A percentile compares a stretch with the other conserved stretches of the same genome.
phyloP scores from a whole-genome alignment of 1,140 invertebrate species.

The Helicoverpa armigera region DNA sequence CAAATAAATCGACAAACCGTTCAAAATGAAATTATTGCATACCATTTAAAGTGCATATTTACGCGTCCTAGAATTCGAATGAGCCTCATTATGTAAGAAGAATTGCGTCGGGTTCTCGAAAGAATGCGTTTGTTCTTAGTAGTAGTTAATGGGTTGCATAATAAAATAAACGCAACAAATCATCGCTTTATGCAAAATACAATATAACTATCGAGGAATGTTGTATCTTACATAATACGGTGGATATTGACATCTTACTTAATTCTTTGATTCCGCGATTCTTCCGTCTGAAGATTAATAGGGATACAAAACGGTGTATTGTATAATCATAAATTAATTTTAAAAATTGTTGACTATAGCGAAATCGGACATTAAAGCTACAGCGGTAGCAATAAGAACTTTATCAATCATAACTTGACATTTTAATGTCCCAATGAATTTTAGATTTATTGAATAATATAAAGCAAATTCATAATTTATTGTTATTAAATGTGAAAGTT shows the following conservation, averaged over 20 bases:
- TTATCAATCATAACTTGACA: neutral
- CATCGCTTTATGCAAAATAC: constrained; percentile 60
- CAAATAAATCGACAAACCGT: constrained; percentile 12
- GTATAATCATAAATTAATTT: neutral
- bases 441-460: constrained; percentile 27
- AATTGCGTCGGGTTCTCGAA: constrained; percentile 36
- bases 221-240: constrained; percentile 53
- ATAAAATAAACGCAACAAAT: constrained; percentile 43
- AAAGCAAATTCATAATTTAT: constrained; percentile 33
- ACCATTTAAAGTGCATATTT: constrained; percentile 38
- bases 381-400: constrained; percentile 1
- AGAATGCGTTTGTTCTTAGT: constrained; percentile 54
- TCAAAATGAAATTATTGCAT: constrained; percentile 6
- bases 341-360: neutral
- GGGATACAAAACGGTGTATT: neutral
- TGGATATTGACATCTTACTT: constrained; percentile 52
- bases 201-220: constrained; percentile 45
- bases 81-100: constrained; percentile 39
- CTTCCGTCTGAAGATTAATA: constrained; percentile 23
- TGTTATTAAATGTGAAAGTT: constrained; percentile 50
- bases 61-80: constrained; percentile 40
- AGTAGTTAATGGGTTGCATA: constrained; percentile 43
- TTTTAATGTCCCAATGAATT: constrained; percentile 29
- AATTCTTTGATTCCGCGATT: constrained; percentile 33
- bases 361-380: constrained; percentile 26